These are phyloP conservation scores for Rallus crepitans DNA, from an alignment of 2,797 vertebrate genomes.

Conservation along the genomic window DNA sequence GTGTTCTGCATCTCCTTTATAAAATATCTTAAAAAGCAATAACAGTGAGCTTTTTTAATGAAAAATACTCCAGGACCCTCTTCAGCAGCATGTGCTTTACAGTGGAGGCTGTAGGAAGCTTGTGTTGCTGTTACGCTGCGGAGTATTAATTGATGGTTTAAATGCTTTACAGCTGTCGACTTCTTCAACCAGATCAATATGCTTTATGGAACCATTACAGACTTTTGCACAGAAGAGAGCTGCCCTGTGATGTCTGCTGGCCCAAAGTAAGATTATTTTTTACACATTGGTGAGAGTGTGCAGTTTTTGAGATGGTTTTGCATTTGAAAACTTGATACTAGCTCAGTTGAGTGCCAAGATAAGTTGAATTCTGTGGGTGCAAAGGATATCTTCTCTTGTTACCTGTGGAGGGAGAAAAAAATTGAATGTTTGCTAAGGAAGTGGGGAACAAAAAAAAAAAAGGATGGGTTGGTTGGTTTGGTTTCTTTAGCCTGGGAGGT, in stretches of 20 bases:
- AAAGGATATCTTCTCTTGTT: background rate
- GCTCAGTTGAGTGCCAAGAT: background rate
- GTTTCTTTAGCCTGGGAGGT: background rate
- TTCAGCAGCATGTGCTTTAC: background rate
- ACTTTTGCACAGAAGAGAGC: constrained; percentile 96
- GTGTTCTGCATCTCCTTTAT: background rate
- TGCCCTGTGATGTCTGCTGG: constrained; percentile 98
- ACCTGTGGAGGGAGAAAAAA: too few relatives aligned
- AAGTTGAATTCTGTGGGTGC: background rate
- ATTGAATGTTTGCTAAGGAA: too few relatives aligned
- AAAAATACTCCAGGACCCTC: background rate
- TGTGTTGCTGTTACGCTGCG: background rate
- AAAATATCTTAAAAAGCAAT: background rate
- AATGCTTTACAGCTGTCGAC: constrained; percentile 88
- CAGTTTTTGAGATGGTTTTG: background rate
- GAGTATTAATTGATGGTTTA: background rate
- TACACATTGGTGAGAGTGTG: accelerated
- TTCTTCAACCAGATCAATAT: constrained; percentile 99
- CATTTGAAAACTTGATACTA: background rate
- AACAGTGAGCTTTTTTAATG: background rate
- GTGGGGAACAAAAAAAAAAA: background rate
- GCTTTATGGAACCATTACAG: constrained; percentile 97
- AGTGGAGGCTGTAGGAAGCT: background rate
- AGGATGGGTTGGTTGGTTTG: too few relatives aligned
- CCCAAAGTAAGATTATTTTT: constrained; percentile 87